Base-by-base conservation (phyloP, 2,113 vertebrate species). In the Pterocles burchelli region DNA sequence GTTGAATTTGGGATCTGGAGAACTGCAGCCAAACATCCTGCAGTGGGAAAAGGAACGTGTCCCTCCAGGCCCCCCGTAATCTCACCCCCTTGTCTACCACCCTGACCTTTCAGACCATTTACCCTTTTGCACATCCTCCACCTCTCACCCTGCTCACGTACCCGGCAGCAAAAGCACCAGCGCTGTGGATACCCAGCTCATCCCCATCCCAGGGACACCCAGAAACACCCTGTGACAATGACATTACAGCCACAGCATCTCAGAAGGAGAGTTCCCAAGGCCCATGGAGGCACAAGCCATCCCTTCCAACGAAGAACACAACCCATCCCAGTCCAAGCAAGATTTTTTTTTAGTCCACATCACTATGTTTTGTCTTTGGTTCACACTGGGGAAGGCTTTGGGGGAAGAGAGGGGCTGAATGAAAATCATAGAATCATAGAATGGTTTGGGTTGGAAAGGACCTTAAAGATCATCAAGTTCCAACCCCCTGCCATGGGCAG, bases 191-290 rank as follows among this genome's bases (percentile, higher is more conserved):
- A 10, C 11, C 24, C 63, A 36, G 34, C 45, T 58, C 62, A 9
- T 22, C n/a, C 8, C 31, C 31, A 9, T 7, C 48, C 6, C 46
- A 36, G 20, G 61, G n/a, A 36, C 22, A 24, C 51, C 70, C 63
- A 43, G 29, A 76, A 65, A 46, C 16, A 15, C 55, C 13, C 54
- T 16, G 18, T 5, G 41, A 36, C 52, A 46, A 28, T 3, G 7
- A 34, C 15, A 5, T 5, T 3, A 3, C 38, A 65, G 68, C 45
- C 7, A 0, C 1, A 41, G 66, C 1, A 1, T 43, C 38, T 48
- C 57, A 33, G n/a, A 52, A 66, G 15, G 34, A 14, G 45, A 28
- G 14, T 1, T 1, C 46, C 54, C 2, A 4, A 41, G 25, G 10
- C 16, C 34, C 49, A 31, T 2, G 0, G 29, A 72, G 46, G 25